Conservation (phyloP, 2,888 invertebrate species). For the Coenonympha arcania region DNA sequence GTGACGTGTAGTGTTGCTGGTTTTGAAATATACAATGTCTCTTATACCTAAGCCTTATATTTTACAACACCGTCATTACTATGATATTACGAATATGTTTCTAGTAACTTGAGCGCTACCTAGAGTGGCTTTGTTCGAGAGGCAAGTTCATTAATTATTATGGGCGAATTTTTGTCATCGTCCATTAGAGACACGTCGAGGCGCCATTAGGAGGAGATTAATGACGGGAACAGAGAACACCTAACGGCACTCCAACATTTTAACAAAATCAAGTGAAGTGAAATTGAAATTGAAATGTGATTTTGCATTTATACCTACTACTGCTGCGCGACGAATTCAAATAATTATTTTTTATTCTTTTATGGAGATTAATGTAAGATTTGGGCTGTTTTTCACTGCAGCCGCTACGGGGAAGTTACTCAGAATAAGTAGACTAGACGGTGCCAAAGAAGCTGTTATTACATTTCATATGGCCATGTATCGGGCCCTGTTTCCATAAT, state of each 20-base stretch:
- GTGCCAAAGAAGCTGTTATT: no score
- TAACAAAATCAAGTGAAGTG: constrained; percentile 9
- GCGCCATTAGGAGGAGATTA: constrained; percentile 56
- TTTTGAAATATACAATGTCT: not conserved
- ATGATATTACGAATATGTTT: no score
- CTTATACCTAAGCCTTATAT: no score
- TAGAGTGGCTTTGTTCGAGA: constrained; percentile 15
- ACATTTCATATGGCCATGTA: no score
- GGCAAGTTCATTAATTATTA: constrained; percentile 57
- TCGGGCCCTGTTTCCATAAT: no score
- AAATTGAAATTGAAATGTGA: constrained; percentile 5
- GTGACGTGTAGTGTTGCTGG: not conserved
- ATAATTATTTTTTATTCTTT: no score
- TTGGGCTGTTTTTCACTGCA: no score
- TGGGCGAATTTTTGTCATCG: constrained; percentile 58
- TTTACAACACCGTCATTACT: not conserved
- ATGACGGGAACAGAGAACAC: constrained; percentile 42
- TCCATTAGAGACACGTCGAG: constrained; percentile 63
- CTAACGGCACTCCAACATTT: constrained; percentile 46
- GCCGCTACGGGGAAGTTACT: no score
- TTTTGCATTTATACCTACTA: not conserved
- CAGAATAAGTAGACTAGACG: no score
- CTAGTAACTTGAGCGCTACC: constrained; percentile 23
- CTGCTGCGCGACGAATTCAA: no score
- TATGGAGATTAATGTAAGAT: no score